phyloP scores from a whole-genome alignment of 1,140 invertebrate species.

The Bombus confusus region DNA sequence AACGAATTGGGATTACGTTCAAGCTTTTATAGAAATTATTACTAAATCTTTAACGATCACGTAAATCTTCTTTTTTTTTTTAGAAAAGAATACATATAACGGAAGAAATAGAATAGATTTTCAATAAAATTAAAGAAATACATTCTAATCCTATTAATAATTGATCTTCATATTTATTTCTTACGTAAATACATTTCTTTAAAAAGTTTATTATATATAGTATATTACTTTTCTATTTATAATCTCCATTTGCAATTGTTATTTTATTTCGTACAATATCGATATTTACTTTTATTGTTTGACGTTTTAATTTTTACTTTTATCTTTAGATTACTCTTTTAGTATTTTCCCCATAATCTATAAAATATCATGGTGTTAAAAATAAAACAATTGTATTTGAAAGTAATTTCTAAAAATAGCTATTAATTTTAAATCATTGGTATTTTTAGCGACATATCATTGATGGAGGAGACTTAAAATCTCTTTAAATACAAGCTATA shows the following conservation, averaged over 20 bases:
- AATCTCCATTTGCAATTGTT: background rate
- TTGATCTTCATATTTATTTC: background rate
- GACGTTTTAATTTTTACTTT: too few relatives aligned
- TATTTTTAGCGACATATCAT: background rate
- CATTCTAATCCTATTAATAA: background rate
- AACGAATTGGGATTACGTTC: background rate
- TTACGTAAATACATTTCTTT: background rate
- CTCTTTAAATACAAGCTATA: background rate
- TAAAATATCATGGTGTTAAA: background rate
- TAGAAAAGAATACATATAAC: background rate
- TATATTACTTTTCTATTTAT: background rate
- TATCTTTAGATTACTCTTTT: background rate
- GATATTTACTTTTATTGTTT: background rate
- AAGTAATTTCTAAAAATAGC: background rate
- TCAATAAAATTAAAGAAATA: background rate
- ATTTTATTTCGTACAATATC: background rate
- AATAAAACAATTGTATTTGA: background rate
- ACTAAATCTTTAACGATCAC: background rate
- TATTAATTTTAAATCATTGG: background rate
- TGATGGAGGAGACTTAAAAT: background rate
- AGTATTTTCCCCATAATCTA: background rate
- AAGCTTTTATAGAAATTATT: conserved; percentile 5
- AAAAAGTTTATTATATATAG: too few relatives aligned
- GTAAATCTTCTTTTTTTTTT: too few relatives aligned
- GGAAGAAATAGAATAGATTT: background rate